Evolutionary conservation across 2,888 invertebrate genomes (phyloP).

Genomic region (Thera britannica): DNA sequence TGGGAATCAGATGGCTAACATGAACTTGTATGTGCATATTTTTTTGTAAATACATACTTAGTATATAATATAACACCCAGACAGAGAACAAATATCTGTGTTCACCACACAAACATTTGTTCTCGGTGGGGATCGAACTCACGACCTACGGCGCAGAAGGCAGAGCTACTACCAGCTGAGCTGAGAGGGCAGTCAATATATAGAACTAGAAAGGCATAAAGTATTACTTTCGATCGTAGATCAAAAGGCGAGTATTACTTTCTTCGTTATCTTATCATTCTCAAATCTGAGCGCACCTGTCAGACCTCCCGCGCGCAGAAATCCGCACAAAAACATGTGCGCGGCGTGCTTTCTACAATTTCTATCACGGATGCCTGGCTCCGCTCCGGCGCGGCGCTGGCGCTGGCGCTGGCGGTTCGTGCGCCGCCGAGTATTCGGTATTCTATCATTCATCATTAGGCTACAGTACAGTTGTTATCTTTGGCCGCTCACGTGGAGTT

Average conservation of each 20-base stretch:
- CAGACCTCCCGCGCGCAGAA: conserved; percentile 50
- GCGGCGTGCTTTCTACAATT: conserved; percentile 71
- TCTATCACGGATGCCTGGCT: conserved; percentile 74
- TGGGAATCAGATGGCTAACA: too few species aligned
- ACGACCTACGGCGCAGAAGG: too few species aligned
- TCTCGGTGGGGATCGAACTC: too few species aligned
- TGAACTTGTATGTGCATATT: too few species aligned
- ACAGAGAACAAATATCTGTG: too few species aligned
- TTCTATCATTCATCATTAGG: conserved; percentile 30
- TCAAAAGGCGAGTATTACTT: not conserved
- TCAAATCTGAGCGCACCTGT: not conserved
- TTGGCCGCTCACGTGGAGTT: conserved; percentile 20
- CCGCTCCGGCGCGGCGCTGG: conserved; percentile 32
- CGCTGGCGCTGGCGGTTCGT: conserved; percentile 19
- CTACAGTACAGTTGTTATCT: conserved; percentile 25
- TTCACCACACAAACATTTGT: too few species aligned
- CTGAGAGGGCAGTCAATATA: too few species aligned
- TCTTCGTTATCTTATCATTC: not conserved
- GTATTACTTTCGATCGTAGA: too few species aligned
- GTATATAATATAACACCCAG: too few species aligned
- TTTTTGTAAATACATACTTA: too few species aligned
- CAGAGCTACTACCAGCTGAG: too few species aligned
- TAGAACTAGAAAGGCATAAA: too few species aligned
- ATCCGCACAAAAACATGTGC: conserved; percentile 64
- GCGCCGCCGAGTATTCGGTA: conserved; percentile 28